Evolutionary conservation across 2,113 vertebrate species (phyloP).

Genomic region (Verasper variegatus): DNA sequence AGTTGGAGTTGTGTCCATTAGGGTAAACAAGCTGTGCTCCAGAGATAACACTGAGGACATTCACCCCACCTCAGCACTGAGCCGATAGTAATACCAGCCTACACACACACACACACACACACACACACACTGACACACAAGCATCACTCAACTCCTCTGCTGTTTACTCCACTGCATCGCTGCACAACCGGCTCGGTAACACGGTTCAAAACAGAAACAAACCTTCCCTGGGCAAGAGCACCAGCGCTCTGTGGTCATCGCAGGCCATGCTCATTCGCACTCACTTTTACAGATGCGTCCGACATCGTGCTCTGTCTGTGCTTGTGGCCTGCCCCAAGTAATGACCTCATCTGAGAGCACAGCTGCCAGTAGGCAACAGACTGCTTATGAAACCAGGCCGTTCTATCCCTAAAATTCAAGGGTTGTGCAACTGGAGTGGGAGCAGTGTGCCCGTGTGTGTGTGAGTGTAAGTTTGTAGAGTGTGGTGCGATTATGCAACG

Average conservation of each 20-base stretch:
- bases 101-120: conserved; percentile 26
- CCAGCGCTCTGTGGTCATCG: conserved; percentile 20
- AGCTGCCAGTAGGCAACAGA: conserved; percentile 71
- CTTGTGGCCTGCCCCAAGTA: conserved; percentile 44
- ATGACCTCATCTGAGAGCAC: conserved; percentile 74
- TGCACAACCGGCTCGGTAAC: conserved; percentile 43
- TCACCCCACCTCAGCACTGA: conserved; percentile 62
- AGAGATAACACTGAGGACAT: conserved; percentile 70
- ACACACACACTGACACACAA: conserved; percentile 32
- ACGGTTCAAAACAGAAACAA: conserved; percentile 45
- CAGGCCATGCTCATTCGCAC: conserved; percentile 20
- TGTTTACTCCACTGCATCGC: conserved; percentile 46
- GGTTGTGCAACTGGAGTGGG: conserved; percentile 72
- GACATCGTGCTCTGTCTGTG: conserved; percentile 44
- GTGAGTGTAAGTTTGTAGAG: conserved; percentile 33
- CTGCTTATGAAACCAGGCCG: conserved; percentile 73
- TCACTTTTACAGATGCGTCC: conserved; percentile 40
- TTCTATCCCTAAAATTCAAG: conserved; percentile 68
- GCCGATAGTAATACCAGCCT: conserved; percentile 60
- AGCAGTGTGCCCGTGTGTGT: conserved; percentile 47
- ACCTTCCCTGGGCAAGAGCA: conserved; percentile 32
- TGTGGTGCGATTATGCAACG: conserved; percentile 68
- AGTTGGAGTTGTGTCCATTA: conserved; percentile 68
- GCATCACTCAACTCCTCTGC: conserved; percentile 38
- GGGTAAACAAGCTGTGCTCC: conserved; percentile 75